These are phyloP conservation scores for Polypterus bichir DNA, from an alignment of 2,113 vertebrate species.

Conservation along the genomic window DNA sequence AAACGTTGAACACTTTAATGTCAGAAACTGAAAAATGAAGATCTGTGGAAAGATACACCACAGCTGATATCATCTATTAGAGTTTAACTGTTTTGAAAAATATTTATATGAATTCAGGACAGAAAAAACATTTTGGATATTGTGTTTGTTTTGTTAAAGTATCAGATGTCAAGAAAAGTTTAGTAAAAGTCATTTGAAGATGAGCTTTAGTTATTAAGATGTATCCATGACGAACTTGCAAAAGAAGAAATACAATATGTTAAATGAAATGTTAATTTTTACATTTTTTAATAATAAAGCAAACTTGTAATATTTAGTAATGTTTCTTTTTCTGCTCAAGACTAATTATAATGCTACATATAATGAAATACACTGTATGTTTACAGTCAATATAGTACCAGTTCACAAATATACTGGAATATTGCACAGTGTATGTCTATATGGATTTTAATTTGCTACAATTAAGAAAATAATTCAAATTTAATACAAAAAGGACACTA, in stretches of 20 bases:
- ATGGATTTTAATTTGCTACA: too few relatives aligned
- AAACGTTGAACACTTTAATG: neutral
- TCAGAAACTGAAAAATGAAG: neutral
- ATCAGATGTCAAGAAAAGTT: neutral
- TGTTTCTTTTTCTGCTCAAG: neutral
- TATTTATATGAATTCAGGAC: neutral
- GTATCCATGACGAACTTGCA: neutral
- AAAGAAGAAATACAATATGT: neutral
- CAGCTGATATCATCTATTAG: neutral
- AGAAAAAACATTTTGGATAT: neutral
- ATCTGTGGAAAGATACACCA: neutral
- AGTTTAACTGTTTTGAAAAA: too few relatives aligned
- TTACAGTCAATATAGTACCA: too few relatives aligned
- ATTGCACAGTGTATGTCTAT: too few relatives aligned
- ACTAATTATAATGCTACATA: neutral
- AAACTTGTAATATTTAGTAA: neutral
- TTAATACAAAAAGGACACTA: too few relatives aligned
- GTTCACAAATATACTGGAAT: too few relatives aligned
- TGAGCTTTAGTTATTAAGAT: too few relatives aligned
- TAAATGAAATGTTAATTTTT: neutral
- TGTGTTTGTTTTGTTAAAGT: neutral
- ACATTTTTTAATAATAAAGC: neutral
- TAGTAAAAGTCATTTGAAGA: too few relatives aligned
- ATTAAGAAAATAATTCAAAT: too few relatives aligned
- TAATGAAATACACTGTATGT: too few relatives aligned